Evolutionary conservation across 2,113 vertebrate species (phyloP).

Genomic region (Machaerirhynchus nigripectus): DNA sequence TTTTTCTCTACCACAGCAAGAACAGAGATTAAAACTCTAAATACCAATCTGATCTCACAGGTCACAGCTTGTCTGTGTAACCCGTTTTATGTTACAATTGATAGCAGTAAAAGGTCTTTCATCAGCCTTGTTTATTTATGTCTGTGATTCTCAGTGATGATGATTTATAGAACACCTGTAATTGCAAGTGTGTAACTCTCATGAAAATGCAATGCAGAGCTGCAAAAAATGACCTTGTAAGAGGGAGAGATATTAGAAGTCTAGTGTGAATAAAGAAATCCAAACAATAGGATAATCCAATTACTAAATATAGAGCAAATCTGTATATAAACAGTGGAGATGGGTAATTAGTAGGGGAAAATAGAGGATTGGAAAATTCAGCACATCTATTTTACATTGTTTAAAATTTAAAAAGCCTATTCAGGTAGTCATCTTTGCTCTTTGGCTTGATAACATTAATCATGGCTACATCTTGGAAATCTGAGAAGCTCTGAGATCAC

Average conservation of each 20-base stretch:
- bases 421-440: not conserved
- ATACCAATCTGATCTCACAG: slow-evolving; percentile 36
- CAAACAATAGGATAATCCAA: not conserved
- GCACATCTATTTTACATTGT: not conserved
- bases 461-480: not conserved
- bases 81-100: not conserved
- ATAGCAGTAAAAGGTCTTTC: slow-evolving; percentile 31
- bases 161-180: slow-evolving; percentile 31
- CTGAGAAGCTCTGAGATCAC: not conserved
- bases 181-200: not conserved
- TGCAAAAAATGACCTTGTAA: not conserved
- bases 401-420: not conserved
- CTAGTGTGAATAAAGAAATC: not conserved
- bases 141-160: not conserved
- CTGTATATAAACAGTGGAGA: not conserved
- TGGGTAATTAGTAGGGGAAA: not conserved
- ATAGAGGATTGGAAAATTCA: not conserved
- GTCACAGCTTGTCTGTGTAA: slow-evolving; percentile 28
- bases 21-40: slow-evolving; percentile 18
- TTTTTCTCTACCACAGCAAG: not conserved
- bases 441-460: not conserved
- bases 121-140: slow-evolving; percentile 43
- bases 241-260: not conserved
- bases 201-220: not conserved
- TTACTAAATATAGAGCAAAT: not conserved